Percentiles rank a stretch among this genome's conserved stretches.
These are phyloP conservation scores for Helicoverpa zea DNA, from an alignment of 1,140 invertebrate species.

Conservation along the genomic window DNA sequence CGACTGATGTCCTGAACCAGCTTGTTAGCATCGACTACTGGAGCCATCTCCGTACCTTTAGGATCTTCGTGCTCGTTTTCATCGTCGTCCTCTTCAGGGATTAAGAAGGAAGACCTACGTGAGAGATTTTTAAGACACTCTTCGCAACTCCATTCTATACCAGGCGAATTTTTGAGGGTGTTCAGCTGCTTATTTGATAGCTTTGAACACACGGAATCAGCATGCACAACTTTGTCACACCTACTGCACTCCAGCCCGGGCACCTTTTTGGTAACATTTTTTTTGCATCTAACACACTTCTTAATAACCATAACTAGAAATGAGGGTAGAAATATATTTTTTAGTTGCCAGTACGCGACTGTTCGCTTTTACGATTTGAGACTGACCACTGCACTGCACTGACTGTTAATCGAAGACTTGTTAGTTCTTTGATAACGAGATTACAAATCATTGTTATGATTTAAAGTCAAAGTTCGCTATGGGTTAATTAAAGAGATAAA, in stretches of 20 bases:
- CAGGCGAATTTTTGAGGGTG: conserved; percentile 44
- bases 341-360: no score
- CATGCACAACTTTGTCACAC: conserved; percentile 56
- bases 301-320: no score
- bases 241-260: conserved; percentile 54
- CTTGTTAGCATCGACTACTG: background rate
- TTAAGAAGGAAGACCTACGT: conserved; percentile 57
- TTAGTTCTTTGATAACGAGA: background rate
- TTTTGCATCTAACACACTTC: conserved; percentile 53
- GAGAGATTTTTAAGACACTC: conserved; percentile 57
- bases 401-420: background rate
- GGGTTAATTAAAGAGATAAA: conserved; percentile 10
- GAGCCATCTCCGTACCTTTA: no score
- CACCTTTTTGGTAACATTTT: conserved; percentile 52
- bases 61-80: conserved; percentile 41
- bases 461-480: conserved; percentile 24
- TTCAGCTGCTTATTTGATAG: conserved; percentile 54
- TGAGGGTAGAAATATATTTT: no score
- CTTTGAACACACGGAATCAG: conserved; percentile 52
- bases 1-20: conserved; percentile 49
- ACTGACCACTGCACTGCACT: no score
- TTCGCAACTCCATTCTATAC: conserved; percentile 61
- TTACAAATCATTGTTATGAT: conserved; percentile 7
- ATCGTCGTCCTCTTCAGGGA: conserved; percentile 53
- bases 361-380: no score